Base-by-base conservation (phyloP, 2,888 invertebrate genomes). In the Podotricha telesiphe region DNA sequence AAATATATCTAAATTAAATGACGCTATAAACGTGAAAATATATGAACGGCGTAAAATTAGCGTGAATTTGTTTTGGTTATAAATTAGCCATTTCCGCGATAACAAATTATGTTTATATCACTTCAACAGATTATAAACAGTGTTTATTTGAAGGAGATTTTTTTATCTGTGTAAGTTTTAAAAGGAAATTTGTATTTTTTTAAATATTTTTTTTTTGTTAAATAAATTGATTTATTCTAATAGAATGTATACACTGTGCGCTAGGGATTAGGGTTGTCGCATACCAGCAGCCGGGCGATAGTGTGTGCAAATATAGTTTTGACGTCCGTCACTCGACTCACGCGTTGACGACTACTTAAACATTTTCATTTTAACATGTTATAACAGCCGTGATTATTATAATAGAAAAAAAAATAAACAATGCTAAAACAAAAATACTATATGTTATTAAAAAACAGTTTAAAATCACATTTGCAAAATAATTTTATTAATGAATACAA, bases 261-360 rank as follows among this genome's bases (percentile, higher is more conserved):
- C 67, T 20, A 73, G 74, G 82, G 87, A 88, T 90, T 89, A 89
- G 78, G 79, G 76, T 76, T 78, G 84, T 83, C 80, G 84, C 90
- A 89, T 89, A 87, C 88, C 91, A 82, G 88, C 78, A 88, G 88
- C 83, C 68, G 70, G 73, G 76, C 80, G 91, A 91, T 91, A 91
- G 83, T 77, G 79, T 79, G 80, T 79, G 82, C 87, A 92, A 92
- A 92, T 91, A 91, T 78, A 79, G 78, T 80, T 77, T 79, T 84
- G 86, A 86, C 80, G 89, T 89, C 88, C 77, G 78, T 85, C 84
- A 84, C 66, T 28, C 48, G 61, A 48, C 37, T 72, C 53, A 51
- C 22, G 47, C 67, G 61, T n/a, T 47, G 61, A 64, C 71, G 77
- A 75, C 75, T 75, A 68, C 69, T 71, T 68, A 73, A 63, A 19